Evolutionary conservation across 2,113 vertebrate species (phyloP).

Genomic region (Panthera tigris): DNA sequence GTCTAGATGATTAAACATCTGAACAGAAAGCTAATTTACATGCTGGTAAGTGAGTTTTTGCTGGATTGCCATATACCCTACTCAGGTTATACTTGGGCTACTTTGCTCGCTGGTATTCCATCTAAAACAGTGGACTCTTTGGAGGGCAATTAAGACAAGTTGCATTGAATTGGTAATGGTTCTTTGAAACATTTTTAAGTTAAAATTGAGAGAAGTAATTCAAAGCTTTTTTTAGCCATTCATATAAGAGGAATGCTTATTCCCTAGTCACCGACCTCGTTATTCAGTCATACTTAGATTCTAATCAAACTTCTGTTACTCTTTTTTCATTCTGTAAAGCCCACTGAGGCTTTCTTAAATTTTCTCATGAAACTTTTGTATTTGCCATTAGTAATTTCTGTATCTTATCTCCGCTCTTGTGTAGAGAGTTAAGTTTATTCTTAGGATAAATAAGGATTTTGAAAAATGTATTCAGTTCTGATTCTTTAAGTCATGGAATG

Average conservation of each 20-base stretch:
- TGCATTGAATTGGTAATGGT: constrained; percentile 16
- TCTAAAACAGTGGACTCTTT: background rate
- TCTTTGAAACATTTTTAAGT: constrained; percentile 57
- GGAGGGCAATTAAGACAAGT: constrained; percentile 14
- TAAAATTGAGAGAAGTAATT: constrained; percentile 53
- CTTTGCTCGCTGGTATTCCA: constrained; percentile 7
- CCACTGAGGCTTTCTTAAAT: background rate
- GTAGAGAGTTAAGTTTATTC: constrained; percentile 1
- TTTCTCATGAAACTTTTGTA: background rate
- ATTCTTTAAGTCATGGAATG: background rate
- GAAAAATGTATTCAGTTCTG: constrained; percentile 11
- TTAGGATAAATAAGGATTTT: constrained; percentile 44
- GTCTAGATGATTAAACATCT: constrained; percentile 54
- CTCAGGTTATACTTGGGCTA: constrained; percentile 14
- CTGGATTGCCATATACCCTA: background rate
- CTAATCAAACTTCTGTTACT: background rate
- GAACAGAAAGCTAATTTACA: background rate
- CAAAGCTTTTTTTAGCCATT: background rate
- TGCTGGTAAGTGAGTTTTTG: constrained; percentile 27
- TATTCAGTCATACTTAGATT: background rate
- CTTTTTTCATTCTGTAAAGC: constrained; percentile 34
- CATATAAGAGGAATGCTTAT: background rate
- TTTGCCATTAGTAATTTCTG: constrained; percentile 30
- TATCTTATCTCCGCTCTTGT: background rate
- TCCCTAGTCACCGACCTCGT: background rate